phyloP scores from a whole-genome alignment of 2,888 invertebrate species.

The Drosophila seclusa region DNA sequence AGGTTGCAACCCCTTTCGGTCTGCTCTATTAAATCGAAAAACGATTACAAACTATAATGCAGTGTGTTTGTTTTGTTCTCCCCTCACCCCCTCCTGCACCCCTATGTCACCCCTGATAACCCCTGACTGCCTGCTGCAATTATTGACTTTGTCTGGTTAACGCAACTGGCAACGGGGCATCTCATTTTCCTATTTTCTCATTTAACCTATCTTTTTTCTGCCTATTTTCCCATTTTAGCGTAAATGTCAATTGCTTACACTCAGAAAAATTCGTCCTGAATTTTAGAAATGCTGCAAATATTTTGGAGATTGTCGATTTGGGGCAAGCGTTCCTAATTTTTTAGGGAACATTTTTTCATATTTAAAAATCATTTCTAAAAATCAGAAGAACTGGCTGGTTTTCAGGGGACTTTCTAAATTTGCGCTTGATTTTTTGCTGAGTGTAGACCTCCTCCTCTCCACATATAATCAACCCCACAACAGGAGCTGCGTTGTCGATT shows the following conservation, averaged over 20 bases:
- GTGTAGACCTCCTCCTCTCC: background rate
- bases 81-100: background rate
- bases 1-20: conserved; percentile 42
- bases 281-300: background rate
- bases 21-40: conserved; percentile 76
- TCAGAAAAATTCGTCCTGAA: background rate
- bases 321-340: too few species aligned
- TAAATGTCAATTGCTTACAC: conserved; percentile 60
- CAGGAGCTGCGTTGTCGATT: conserved; percentile 24
- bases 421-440: background rate
- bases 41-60: conserved; percentile 81
- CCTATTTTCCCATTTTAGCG: conserved; percentile 50
- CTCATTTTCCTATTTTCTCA: conserved; percentile 30
- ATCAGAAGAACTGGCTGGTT: too few species aligned
- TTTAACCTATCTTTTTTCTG: conserved; percentile 9
- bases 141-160: conserved; percentile 63
- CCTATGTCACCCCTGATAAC: background rate
- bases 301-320: background rate
- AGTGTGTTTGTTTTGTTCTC: conserved; percentile 49
- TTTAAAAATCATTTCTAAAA: background rate
- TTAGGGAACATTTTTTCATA: background rate
- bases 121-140: conserved; percentile 40
- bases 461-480: background rate
- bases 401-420: background rate
- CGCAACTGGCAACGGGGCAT: conserved; percentile 41